A percentile compares a stretch with the other conserved stretches of the same genome.
These are phyloP conservation scores for Sylvilagus bachmani DNA, from an alignment of 2,113 vertebrate species.

Conservation along the genomic window DNA sequence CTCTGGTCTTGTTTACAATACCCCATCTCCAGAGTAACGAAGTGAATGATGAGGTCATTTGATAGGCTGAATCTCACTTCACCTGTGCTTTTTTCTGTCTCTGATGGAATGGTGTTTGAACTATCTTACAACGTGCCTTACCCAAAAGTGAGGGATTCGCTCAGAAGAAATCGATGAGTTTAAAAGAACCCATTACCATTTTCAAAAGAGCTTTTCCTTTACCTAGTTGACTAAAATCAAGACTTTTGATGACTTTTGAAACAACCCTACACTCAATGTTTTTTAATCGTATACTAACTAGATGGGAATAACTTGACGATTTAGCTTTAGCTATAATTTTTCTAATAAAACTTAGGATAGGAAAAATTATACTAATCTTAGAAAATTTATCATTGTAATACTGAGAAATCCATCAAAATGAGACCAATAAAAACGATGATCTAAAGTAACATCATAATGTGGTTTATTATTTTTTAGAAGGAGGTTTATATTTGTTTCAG, in stretches of 20 bases:
- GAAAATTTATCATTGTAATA: constrained; percentile 20
- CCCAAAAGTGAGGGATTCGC: constrained; percentile 86
- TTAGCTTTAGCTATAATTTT: constrained; percentile 51
- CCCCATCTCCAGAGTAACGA: constrained; percentile 67
- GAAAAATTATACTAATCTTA: constrained; percentile 22
- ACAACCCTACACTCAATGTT: constrained; percentile 24
- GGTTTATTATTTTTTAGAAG: constrained; percentile 50
- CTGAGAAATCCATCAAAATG: constrained; percentile 35
- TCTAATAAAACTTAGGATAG: constrained; percentile 27
- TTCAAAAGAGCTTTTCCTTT: constrained; percentile 80
- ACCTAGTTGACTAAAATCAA: constrained; percentile 65
- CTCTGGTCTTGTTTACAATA: constrained; percentile 61
- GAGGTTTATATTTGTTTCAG: constrained; percentile 21
- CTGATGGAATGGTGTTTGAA: constrained; percentile 79
- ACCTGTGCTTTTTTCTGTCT: constrained; percentile 69
- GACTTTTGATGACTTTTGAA: constrained; percentile 60
- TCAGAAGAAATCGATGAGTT: constrained; percentile 77
- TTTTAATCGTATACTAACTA: constrained; percentile 42
- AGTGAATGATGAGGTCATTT: constrained; percentile 47
- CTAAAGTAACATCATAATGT: constrained; percentile 14
- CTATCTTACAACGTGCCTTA: constrained; percentile 79
- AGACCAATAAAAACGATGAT: neutral
- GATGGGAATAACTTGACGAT: neutral
- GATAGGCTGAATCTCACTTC: constrained; percentile 60
- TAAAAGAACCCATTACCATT: constrained; percentile 73